These are phyloP conservation scores for Antidorcas marsupialis DNA, from an alignment of 2,113 vertebrate species.

Conservation along the genomic window DNA sequence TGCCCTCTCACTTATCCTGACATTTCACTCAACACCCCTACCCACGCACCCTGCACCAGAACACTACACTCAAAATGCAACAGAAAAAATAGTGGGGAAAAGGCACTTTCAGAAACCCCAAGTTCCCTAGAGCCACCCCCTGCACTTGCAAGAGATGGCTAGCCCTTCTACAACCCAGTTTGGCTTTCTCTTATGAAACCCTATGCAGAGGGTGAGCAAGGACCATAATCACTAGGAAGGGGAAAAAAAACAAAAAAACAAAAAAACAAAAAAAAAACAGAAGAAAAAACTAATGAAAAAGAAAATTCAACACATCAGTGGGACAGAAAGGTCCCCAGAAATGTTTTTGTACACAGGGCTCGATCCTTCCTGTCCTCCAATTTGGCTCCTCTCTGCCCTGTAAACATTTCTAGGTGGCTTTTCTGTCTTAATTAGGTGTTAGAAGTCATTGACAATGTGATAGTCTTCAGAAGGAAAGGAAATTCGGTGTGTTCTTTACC, in stretches of 20 bases:
- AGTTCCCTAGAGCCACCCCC: conserved; percentile 24
- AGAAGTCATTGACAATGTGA: conserved; percentile 51
- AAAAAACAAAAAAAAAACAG: not conserved
- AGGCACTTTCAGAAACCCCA: conserved; percentile 74
- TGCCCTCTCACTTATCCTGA: not conserved
- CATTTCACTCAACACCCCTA: not conserved
- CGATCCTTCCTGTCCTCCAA: not conserved
- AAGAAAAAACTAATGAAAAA: not conserved
- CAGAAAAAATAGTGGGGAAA: conserved; percentile 63
- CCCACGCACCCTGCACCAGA: not conserved
- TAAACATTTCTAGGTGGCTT: not conserved
- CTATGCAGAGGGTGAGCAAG: not conserved
- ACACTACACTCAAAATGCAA: conserved; percentile 62
- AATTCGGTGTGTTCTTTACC: conserved; percentile 49
- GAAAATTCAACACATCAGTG: not conserved
- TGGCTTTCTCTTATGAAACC: not conserved
- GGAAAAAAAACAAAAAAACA: too few species aligned
- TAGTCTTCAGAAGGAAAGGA: conserved; percentile 64
- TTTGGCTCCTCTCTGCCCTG: not conserved
- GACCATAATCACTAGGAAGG: not conserved
- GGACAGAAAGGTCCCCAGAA: not conserved
- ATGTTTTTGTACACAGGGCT: not conserved
- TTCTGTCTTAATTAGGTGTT: not conserved
- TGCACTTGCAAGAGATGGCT: not conserved
- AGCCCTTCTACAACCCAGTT: not conserved